Evolutionary conservation across 2,113 vertebrate species (phyloP), one percentile per base, ranked within the genome.

Genomic region (Onychorhynchus coronatus): DNA sequence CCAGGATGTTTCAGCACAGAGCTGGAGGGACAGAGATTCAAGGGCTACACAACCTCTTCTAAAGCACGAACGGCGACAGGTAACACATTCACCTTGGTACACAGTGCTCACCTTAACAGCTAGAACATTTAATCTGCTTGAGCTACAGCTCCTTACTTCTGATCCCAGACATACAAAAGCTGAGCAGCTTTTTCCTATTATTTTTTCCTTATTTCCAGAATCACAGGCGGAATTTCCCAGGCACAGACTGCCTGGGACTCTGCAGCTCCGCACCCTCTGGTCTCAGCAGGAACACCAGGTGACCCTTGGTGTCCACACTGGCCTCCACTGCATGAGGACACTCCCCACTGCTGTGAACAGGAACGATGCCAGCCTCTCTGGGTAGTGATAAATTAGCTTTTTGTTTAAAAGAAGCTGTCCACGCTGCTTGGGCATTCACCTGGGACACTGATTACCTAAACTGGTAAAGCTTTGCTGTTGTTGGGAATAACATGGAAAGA

Each of bases 161-260:
- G 23, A n/a, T 14, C 27, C 39, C 42, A 71, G 23, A 14, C 2
- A 3, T 4, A 28, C 0, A 17, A 85, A 85, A 83, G 8, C 30
- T 58, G 28, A 76, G 56, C 44, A 79, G 33, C 12, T 41, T 77
- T 70, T 33, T 9, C 63, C 46, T 33, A 2, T 1, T 1, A 37
- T 42, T 55, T 56, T 59, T 59, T 39, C 14, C 56, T 84, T 31
- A 56, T 70, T 85, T 85, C 70, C 58, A 76, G 39, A 25, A 11
- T 13, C 18, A 44, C 30, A 65, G 41, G 65, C 63, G 13, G 12
- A 7, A 30, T 22, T 16, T 84, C 30, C 61, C 41, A 58, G 72
- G 2, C 27, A 27, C 1, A 7, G 73, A 10, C 46, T 49, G 72
- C 55, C 33, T 1, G 0, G 20, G 31, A 19, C 30, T 23, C 37